Percentiles rank a stretch among this genome's conserved stretches.
Conservation (phyloP, 2,888 invertebrate genomes). For the Eurytoma adleriae region DNA sequence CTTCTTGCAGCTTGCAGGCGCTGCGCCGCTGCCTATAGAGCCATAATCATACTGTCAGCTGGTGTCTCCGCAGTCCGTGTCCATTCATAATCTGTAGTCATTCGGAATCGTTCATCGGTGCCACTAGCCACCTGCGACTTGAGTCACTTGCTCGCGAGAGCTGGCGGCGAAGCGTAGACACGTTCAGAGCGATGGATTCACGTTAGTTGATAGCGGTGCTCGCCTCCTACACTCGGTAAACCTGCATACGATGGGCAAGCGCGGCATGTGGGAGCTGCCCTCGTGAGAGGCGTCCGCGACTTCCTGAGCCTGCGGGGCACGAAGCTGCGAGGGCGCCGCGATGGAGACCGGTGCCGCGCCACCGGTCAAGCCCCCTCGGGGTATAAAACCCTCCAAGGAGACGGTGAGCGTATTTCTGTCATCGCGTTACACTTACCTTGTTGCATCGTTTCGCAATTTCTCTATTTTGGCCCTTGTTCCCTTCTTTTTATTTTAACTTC, state of each 20-base stretch:
- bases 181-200: too few relatives aligned
- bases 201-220: background rate
- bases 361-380: constrained; percentile 90
- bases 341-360: constrained; percentile 78
- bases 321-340: background rate
- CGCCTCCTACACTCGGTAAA: background rate
- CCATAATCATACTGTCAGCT: too few relatives aligned
- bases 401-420: constrained; percentile 79
- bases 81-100: too few relatives aligned
- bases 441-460: background rate
- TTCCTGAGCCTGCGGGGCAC: background rate
- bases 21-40: too few relatives aligned
- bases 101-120: too few relatives aligned
- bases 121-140: too few relatives aligned
- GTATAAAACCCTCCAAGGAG: constrained; percentile 90
- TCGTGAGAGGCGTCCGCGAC: background rate
- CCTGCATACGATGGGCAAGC: background rate
- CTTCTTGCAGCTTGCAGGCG: too few relatives aligned
- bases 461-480: background rate
- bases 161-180: too few relatives aligned
- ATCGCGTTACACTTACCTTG: constrained; percentile 17
- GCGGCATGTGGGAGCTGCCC: background rate
- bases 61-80: too few relatives aligned
- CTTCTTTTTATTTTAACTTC: background rate
- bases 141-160: too few relatives aligned